A percentile compares a stretch with the other conserved stretches of the same genome.
Conservation (phyloP, 2,113 vertebrate species). For the Archocentrus centrarchus region DNA sequence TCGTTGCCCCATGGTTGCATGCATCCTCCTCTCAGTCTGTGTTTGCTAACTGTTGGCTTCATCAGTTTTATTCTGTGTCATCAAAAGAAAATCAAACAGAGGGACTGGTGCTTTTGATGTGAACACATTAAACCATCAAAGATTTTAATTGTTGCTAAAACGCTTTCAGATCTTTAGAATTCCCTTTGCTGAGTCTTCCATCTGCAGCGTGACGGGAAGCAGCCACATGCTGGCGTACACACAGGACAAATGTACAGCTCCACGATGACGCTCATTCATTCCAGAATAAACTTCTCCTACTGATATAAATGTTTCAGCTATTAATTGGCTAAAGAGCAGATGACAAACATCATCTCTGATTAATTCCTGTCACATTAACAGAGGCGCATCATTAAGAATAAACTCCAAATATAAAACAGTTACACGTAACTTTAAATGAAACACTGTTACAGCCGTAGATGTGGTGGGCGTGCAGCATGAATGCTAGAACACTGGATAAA, state of each 20-base stretch:
- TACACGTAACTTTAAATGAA: not conserved
- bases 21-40: conserved; percentile 6
- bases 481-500: not conserved
- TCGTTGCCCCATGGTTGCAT: not conserved
- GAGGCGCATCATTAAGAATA: not conserved
- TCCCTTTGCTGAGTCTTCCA: conserved; percentile 77
- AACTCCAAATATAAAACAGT: not conserved
- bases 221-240: conserved; percentile 14
- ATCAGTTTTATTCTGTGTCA: conserved; percentile 70
- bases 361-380: not conserved
- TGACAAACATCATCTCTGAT: not conserved
- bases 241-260: conserved; percentile 8
- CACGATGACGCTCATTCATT: conserved; percentile 35
- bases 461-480: not conserved
- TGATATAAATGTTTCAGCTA: conserved; percentile 8
- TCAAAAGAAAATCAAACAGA: conserved; percentile 80
- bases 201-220: conserved; percentile 55
- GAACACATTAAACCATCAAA: conserved; percentile 83
- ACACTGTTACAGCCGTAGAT: not conserved
- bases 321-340: conserved; percentile 8
- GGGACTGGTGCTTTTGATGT: conserved; percentile 79
- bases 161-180: conserved; percentile 79
- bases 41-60: conserved; percentile 66
- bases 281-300: conserved; percentile 30
- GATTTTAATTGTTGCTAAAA: conserved; percentile 85